Base-by-base conservation (phyloP, 2,113 vertebrate species). In the Pseudois nayaur region DNA sequence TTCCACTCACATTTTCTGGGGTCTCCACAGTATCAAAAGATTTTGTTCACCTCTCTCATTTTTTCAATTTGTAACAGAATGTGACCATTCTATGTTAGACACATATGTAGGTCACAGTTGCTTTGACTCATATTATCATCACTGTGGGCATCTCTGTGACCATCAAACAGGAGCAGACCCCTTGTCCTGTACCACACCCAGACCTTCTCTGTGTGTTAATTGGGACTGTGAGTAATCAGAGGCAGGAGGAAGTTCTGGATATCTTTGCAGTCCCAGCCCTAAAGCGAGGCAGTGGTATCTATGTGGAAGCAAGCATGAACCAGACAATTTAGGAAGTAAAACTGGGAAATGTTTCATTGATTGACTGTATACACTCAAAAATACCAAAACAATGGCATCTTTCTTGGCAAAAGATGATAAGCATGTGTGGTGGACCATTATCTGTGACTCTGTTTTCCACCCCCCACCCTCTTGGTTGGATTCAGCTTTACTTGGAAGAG, bases 121-220 rank as follows among this genome's bases (percentile, higher is more conserved):
- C n/a, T 79, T 55, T 81, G 59, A 76, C 3, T 40, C 2, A 36
- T 76, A 11, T 8, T 55, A 3, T 3, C 8, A 13, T 27, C 29
- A 57, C 50, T 83, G 4, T 16, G 13, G 55, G 23, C 3, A 83
- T 17, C 33, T 78, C 1, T 9, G 3, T 64, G 43, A 87, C 13
- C 15, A 64, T 31, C 2, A 48, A 7, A 36, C 3, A 50, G 43
- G 31, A 60, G 36, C 0, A 54, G n/a, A 19, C 2, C 23, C 15
- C 4, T 6, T 5, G 5, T 5, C 19, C 3, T 9, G 1, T 2
- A 3, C 11, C 15, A 3, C 6, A 21, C 3, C 5, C 23, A 21
- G 19, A 2, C 4, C 16, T 43, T 5, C 23, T 11, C 29, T 33
- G 15, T 19, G 40, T 43, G 4, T 27, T 67, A 21, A 1, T 33